A percentile compares a stretch with the other conserved stretches of the same genome.
Evolutionary conservation across 2,113 vertebrate genomes (phyloP).

Genomic region (Coreoperca whiteheadi): DNA sequence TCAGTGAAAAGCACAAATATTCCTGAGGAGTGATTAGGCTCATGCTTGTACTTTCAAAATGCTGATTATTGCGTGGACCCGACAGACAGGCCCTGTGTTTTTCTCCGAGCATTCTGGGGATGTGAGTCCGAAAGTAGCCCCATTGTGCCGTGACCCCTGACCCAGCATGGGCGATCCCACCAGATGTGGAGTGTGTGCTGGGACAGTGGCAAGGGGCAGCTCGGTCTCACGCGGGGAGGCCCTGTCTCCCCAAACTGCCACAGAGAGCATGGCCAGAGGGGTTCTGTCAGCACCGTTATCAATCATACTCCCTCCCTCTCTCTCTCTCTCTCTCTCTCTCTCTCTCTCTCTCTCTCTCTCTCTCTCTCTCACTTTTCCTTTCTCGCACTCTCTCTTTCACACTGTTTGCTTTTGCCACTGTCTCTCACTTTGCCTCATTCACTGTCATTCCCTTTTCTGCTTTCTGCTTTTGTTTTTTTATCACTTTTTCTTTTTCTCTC

Average conservation of each 20-base stretch:
- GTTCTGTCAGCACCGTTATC: slow-evolving; percentile 86
- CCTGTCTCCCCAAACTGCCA: slow-evolving; percentile 85
- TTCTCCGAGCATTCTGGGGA: slow-evolving; percentile 79
- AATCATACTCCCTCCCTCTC: slow-evolving; percentile 82
- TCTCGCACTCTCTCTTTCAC: slow-evolving; percentile 69
- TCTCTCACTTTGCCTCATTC: slow-evolving; percentile 73
- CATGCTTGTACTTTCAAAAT: slow-evolving; percentile 76
- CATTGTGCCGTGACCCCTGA: slow-evolving; percentile 80
- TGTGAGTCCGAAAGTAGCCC: slow-evolving; percentile 81
- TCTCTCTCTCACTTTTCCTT: slow-evolving; percentile 62
- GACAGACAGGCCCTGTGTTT: slow-evolving; percentile 73
- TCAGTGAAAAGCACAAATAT: slow-evolving; percentile 61
- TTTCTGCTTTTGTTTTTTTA: slow-evolving; percentile 69
- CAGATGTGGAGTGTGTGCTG: slow-evolving; percentile 86
- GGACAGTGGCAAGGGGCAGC: slow-evolving; percentile 83
- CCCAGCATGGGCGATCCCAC: slow-evolving; percentile 85
- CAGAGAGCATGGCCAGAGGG: slow-evolving; percentile 85
- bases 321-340: slow-evolving; percentile 53
- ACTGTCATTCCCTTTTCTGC: slow-evolving; percentile 50
- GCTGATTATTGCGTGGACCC: slow-evolving; percentile 74
- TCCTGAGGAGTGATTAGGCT: slow-evolving; percentile 70
- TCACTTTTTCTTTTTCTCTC: slow-evolving; percentile 56
- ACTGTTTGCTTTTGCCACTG: slow-evolving; percentile 70
- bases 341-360: slow-evolving; percentile 63
- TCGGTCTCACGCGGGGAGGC: slow-evolving; percentile 84